Percentiles rank a stretch among this genome's conserved stretches.
These are phyloP conservation scores for Colinus virginianus DNA, from an alignment of 2,113 vertebrate genomes.

Conservation along the genomic window DNA sequence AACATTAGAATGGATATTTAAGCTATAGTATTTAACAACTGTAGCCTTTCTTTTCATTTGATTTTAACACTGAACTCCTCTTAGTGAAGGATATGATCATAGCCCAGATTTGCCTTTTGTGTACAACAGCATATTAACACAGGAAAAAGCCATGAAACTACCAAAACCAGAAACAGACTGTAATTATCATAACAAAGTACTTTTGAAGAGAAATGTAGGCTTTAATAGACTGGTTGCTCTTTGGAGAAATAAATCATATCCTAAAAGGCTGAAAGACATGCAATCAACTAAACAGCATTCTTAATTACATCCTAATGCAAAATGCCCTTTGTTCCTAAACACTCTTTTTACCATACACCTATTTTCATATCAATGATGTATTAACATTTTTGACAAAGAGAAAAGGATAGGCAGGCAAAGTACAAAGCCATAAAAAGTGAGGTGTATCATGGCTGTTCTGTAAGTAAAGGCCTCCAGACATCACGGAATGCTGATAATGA, in stretches of 20 bases:
- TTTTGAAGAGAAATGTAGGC: neutral
- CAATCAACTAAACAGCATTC: neutral
- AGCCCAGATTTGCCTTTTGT: neutral
- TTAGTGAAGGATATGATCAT: neutral
- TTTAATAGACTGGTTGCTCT: neutral
- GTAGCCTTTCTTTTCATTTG: neutral
- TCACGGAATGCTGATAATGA: neutral
- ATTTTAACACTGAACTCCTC: neutral
- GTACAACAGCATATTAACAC: neutral
- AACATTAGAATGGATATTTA: neutral
- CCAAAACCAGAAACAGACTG: neutral
- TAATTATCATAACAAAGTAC: neutral
- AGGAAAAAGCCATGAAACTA: neutral
- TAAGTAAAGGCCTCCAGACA: neutral
- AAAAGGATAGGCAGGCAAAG: neutral
- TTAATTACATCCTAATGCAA: neutral
- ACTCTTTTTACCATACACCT: neutral
- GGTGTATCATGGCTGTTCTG: neutral
- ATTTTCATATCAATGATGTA: neutral
- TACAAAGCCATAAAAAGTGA: neutral
- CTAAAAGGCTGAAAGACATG: neutral
- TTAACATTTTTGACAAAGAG: neutral
- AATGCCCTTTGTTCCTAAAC: neutral
- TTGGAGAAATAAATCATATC: neutral
- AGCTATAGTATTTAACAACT: neutral